Percentiles rank a stretch among this genome's conserved stretches.
Conservation (phyloP, 2,888 invertebrate genomes). For the Ochropacha duplaris region DNA sequence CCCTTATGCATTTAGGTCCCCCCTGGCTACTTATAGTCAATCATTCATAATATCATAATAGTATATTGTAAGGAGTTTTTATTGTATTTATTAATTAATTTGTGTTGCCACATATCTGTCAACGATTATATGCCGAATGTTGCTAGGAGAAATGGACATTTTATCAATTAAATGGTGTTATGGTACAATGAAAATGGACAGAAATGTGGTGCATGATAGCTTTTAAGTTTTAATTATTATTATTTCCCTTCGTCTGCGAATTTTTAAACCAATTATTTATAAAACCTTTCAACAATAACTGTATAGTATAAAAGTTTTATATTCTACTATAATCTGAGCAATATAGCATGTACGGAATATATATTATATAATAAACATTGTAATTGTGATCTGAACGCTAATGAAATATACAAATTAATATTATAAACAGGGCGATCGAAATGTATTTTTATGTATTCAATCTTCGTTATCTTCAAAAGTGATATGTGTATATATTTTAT, state of each 20-base stretch:
- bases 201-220: conserved; percentile 46
- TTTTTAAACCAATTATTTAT: conserved; percentile 31
- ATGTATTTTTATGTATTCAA: conserved; percentile 51
- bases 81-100: conserved; percentile 43
- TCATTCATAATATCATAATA: conserved; percentile 51
- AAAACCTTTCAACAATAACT: not conserved
- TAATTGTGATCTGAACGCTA: conserved; percentile 56
- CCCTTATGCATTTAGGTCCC: conserved; percentile 67
- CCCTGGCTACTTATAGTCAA: conserved; percentile 47
- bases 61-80: conserved; percentile 35
- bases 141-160: conserved; percentile 49
- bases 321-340: conserved; percentile 52
- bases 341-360: conserved; percentile 41
- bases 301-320: conserved; percentile 18
- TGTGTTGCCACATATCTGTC: conserved; percentile 59
- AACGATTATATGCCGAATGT: conserved; percentile 45
- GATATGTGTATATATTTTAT: conserved; percentile 36
- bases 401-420: conserved; percentile 40
- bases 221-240: conserved; percentile 53
- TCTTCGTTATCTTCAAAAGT: conserved; percentile 40
- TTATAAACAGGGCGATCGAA: conserved; percentile 61
- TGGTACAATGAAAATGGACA: conserved; percentile 31
- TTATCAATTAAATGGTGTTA: conserved; percentile 29
- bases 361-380: conserved; percentile 35
- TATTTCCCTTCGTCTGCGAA: conserved; percentile 50